phyloP scores from a whole-genome alignment of 2,888 invertebrate species.

The Morpho deidamia region DNA sequence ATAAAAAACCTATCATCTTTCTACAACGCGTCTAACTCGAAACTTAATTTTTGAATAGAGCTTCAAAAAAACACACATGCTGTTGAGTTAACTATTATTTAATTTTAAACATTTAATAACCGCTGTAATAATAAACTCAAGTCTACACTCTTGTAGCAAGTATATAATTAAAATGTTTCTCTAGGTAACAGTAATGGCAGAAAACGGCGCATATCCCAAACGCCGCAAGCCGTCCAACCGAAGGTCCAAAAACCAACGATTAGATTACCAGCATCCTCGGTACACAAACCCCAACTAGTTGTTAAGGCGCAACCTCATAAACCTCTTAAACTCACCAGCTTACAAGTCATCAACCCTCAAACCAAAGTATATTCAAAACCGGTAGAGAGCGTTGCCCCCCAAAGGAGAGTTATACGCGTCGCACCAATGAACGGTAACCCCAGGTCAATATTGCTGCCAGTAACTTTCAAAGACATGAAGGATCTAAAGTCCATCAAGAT shows the following conservation, averaged over 20 bases:
- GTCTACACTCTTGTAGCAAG: not conserved
- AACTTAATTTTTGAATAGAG: too few relatives aligned
- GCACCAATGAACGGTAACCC: slow-evolving; percentile 75
- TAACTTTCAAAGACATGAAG: slow-evolving; percentile 83
- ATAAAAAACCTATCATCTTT: too few relatives aligned
- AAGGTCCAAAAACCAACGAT: slow-evolving; percentile 64
- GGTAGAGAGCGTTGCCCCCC: slow-evolving; percentile 62
- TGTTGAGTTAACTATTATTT: too few relatives aligned
- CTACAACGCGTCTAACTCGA: too few relatives aligned
- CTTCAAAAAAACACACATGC: too few relatives aligned
- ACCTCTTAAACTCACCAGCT: slow-evolving; percentile 61
- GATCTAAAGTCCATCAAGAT: slow-evolving; percentile 85
- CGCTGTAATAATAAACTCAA: too few relatives aligned
- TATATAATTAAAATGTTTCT: slow-evolving; percentile 1
- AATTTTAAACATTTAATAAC: too few relatives aligned
- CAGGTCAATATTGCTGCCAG: slow-evolving; percentile 84
- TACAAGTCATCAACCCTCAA: slow-evolving; percentile 63
- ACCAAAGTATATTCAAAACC: slow-evolving; percentile 68
- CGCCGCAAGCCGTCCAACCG: slow-evolving; percentile 57
- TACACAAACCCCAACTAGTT: slow-evolving; percentile 60
- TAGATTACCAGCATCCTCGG: slow-evolving; percentile 43
- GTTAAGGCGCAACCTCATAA: slow-evolving; percentile 69
- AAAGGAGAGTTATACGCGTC: slow-evolving; percentile 61
- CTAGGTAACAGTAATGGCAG: slow-evolving; percentile 59
- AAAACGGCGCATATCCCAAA: slow-evolving; percentile 66